These are phyloP conservation scores for Thumatha senex DNA, from an alignment of 2,888 invertebrate genomes.

Conservation along the genomic window DNA sequence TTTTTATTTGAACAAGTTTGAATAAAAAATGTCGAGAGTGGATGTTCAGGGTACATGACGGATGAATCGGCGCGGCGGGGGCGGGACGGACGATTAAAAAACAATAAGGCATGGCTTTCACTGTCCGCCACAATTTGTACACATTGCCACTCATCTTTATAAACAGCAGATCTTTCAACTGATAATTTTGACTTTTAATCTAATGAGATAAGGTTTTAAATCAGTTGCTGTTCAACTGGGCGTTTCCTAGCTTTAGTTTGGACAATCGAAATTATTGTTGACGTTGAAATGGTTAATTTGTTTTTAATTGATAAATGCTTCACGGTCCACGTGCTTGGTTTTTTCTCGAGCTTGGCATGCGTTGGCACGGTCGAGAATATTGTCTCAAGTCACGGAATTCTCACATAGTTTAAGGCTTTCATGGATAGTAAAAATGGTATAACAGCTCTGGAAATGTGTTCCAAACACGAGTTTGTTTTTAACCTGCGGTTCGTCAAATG, in stretches of 20 bases:
- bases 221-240: slow-evolving; percentile 6
- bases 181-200: slow-evolving; percentile 16
- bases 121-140: slow-evolving; percentile 76
- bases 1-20: slow-evolving; percentile 60
- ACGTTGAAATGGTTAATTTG: slow-evolving; percentile 63
- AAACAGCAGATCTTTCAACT: slow-evolving; percentile 24
- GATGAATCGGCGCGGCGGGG: slow-evolving; percentile 66
- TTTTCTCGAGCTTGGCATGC: slow-evolving; percentile 21
- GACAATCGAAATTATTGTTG: slow-evolving; percentile 53
- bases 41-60: slow-evolving; percentile 59
- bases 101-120: slow-evolving; percentile 74
- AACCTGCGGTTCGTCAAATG: neutral
- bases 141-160: slow-evolving; percentile 64
- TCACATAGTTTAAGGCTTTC: slow-evolving; percentile 25
- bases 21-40: slow-evolving; percentile 46
- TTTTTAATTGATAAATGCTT: slow-evolving; percentile 63
- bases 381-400: slow-evolving; percentile 27
- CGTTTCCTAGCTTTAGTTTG: slow-evolving; percentile 35
- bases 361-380: slow-evolving; percentile 15
- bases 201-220: slow-evolving; percentile 8
- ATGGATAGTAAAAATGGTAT: slow-evolving; percentile 16
- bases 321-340: slow-evolving; percentile 42
- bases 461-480: slow-evolving; percentile 19
- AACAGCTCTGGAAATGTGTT: slow-evolving; percentile 14
- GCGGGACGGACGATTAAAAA: slow-evolving; percentile 77